phyloP scores from a whole-genome alignment of 2,888 invertebrate genomes.

The Melipona bicolor region DNA sequence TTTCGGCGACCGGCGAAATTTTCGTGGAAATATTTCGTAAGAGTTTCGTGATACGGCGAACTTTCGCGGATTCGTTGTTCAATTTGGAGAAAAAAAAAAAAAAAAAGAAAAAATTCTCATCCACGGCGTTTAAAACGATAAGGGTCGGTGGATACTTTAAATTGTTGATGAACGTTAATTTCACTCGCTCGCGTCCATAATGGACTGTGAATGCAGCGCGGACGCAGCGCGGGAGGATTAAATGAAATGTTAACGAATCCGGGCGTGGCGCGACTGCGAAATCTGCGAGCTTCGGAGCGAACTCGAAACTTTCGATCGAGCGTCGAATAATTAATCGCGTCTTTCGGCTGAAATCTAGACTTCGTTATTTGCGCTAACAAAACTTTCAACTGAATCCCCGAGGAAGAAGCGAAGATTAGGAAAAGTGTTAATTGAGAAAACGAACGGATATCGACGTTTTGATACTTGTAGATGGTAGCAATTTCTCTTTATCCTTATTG shows the following conservation, averaged over 20 bases:
- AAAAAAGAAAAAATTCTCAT: neutral
- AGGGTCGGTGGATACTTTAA: conserved; percentile 3
- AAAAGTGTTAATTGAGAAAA: neutral
- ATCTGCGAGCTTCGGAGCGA: neutral
- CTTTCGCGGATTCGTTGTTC: neutral
- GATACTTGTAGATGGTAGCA: neutral
- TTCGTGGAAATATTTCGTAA: too few species aligned
- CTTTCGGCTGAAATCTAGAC: neutral
- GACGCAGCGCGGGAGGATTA: neutral
- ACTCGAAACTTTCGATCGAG: neutral
- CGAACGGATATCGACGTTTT: neutral
- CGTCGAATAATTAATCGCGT: conserved; percentile 30
- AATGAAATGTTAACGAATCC: conserved; percentile 29
- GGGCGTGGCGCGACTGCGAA: neutral
- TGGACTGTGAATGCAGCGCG: neutral
- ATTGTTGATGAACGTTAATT: conserved; percentile 21
- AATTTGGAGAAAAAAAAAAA: neutral
- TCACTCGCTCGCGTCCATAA: neutral
- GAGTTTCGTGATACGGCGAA: neutral
- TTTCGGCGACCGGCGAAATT: neutral
- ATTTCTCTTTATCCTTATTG: too few species aligned
- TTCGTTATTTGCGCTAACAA: neutral
- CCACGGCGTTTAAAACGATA: neutral
- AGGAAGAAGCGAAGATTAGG: neutral
- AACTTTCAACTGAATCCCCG: neutral